Evolutionary conservation across 2,113 vertebrate genomes (phyloP), one percentile per base, ranked within the genome.

Genomic region (Vidua macroura): DNA sequence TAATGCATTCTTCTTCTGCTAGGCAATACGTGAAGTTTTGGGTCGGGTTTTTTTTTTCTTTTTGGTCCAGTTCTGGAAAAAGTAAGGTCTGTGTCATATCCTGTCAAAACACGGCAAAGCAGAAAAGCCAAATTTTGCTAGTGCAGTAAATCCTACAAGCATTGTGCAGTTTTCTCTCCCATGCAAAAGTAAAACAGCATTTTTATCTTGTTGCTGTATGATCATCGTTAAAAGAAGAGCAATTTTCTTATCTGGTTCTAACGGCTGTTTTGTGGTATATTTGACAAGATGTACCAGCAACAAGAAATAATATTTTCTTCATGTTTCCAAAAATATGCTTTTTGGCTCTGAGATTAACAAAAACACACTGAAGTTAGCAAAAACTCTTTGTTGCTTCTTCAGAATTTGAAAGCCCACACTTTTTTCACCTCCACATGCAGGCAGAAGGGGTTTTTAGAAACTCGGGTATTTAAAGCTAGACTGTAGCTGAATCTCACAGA

Each of bases 41-140:
- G 35, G 7, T 58, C 25, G 35, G 1, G 41, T 41, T 30, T 37
- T 51, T 49, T 59, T 80, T 33, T 31, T 7, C 7, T 44, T 68
- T 77, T 64, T 66, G 59, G 67, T 72, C 48, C 35, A 67, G 35
- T 59, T 49, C 56, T 27, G n/a, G 83, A 64, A 81, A 83, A 95
- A 86, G 68, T 49, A 86, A 86, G 33, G 92, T 86, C 82, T 96
- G 63, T 70, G 79, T 93, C 95, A 94, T 35, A 92, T 88, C 85
- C 90, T 92, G 88, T 75, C 69, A 78, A 92, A 64, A 90, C 35
- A 68, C 0, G 0, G 72, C 31, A 77, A 74, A 60, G 22, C 8
- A 74, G 55, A 88, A 86, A 83, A 81, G 49, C 49, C 60, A 86
- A 49, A 86, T 72, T 52, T 85, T 88, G 28, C 60, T 63, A 49